Base-by-base conservation (phyloP, 2,888 invertebrate genomes). In the Epinotia bilunana region DNA sequence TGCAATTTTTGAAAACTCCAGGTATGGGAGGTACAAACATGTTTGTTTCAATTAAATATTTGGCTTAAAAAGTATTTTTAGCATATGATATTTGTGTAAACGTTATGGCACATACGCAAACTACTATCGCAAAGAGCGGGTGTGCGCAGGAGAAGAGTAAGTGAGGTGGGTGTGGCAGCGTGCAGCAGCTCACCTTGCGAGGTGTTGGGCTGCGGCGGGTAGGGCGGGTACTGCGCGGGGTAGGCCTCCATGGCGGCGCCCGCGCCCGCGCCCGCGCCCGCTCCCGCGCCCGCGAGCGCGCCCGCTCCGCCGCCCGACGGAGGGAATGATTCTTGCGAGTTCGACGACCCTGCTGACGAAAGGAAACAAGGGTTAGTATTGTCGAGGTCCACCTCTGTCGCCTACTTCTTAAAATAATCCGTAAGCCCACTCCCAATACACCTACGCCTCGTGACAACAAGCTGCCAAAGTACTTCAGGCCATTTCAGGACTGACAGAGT, bases 281-380 rank as follows among this genome's bases (percentile, higher is more conserved):
- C 95, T 81, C 95, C 95, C 80, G 94, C 84, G 61, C 62, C 95
- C 77, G 96, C 95, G 81, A 95, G 95, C 80, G 94, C 84, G 61
- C 62, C 62, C 79, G 96, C 96, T 81, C 96, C 95, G 83, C 96
- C 95, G 82, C 95, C 95, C 95, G 96, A 96, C 78, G 97, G 96
- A 79, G 97, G 97, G 95, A 98, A 98, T 83, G 98, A 97, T 91
- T 98, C 98, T 95, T 97, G 97, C 70, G 98, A 97, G 94, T 98
- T 98, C 82, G 98, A 98, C 82, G 98, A 97, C 81, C 98, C 97
- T 95, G 90, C 80, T 75, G 72, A 46, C 2, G n/a, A 53, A n/a
- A 49, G 9, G 3, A n/a, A 7, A 20, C 23, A 5, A 13, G 3
- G 28, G 11, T 63, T 46, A 49, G 3, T 23, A 13, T 43, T 43